phyloP scores from a whole-genome alignment of 2,113 vertebrate species.

The Synchiropus splendidus region DNA sequence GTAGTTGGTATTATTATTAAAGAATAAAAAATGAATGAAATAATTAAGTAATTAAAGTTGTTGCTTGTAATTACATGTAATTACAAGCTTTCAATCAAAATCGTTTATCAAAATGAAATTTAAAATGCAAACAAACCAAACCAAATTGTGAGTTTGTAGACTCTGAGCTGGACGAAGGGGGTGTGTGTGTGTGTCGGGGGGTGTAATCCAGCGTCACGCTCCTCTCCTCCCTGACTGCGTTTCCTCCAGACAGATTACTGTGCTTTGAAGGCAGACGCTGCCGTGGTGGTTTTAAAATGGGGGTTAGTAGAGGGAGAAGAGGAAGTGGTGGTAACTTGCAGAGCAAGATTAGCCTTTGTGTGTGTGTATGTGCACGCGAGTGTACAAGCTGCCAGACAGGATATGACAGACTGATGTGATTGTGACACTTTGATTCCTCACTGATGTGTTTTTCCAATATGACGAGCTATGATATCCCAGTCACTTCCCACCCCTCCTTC shows the following conservation, averaged over 20 bases:
- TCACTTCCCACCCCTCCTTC: constrained; percentile 3
- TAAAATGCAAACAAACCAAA: no score
- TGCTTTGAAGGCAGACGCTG: constrained; percentile 44
- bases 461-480: constrained; percentile 21
- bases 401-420: constrained; percentile 22
- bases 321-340: constrained; percentile 1
- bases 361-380: constrained; percentile 5
- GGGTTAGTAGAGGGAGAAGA: constrained; percentile 28
- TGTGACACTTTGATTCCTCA: constrained; percentile 20
- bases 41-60: no score
- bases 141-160: no score
- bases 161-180: neutral
- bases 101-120: no score
- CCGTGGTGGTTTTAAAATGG: constrained; percentile 43
- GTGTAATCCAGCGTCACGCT: constrained; percentile 4
- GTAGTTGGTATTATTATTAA: neutral
- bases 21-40: no score
- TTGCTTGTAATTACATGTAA: no score
- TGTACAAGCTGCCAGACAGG: constrained; percentile 5
- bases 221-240: constrained; percentile 29
- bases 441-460: constrained; percentile 28
- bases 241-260: constrained; percentile 51
- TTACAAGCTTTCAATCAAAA: no score
- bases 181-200: no score
- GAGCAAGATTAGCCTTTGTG: no score